These are phyloP conservation scores for Pycnomerus fuliginosus DNA, from an alignment of 2,888 invertebrate genomes.

Conservation along the genomic window DNA sequence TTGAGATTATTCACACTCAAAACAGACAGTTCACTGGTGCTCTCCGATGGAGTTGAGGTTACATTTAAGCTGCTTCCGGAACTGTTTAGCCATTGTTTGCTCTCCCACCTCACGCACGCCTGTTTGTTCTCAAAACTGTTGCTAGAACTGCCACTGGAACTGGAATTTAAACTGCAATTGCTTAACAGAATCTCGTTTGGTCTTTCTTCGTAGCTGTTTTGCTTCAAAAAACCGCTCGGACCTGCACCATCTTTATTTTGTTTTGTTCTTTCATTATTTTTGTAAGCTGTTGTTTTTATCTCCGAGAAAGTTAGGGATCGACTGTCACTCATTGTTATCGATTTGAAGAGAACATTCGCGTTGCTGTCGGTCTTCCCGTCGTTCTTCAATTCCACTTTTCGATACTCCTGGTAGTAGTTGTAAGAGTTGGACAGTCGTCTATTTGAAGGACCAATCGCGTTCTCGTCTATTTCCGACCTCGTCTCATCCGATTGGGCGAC, in stretches of 20 bases:
- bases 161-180: slow-evolving; percentile 59
- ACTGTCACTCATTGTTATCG: slow-evolving; percentile 29
- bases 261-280: slow-evolving; percentile 6
- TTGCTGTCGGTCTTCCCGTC: slow-evolving; percentile 52
- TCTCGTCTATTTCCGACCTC: slow-evolving; percentile 58
- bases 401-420: slow-evolving; percentile 39
- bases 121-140: slow-evolving; percentile 50
- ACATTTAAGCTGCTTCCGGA: slow-evolving; percentile 48
- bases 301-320: slow-evolving; percentile 28
- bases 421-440: slow-evolving; percentile 31
- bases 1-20: slow-evolving; percentile 38
- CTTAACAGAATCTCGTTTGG: slow-evolving; percentile 55
- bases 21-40: slow-evolving; percentile 45
- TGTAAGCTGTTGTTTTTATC: slow-evolving; percentile 17
- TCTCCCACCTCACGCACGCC: slow-evolving; percentile 40
- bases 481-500: slow-evolving; percentile 65
- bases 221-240: slow-evolving; percentile 20
- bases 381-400: slow-evolving; percentile 33
- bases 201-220: slow-evolving; percentile 34
- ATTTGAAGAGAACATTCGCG: slow-evolving; percentile 47
- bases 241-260: slow-evolving; percentile 15
- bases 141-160: slow-evolving; percentile 54
- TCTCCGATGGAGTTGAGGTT: slow-evolving; percentile 47
- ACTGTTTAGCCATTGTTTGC: slow-evolving; percentile 47
- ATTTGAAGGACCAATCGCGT: slow-evolving; percentile 28